Base-by-base conservation (phyloP, 2,888 invertebrate species). In the Caenorhabditis panamensis region DNA sequence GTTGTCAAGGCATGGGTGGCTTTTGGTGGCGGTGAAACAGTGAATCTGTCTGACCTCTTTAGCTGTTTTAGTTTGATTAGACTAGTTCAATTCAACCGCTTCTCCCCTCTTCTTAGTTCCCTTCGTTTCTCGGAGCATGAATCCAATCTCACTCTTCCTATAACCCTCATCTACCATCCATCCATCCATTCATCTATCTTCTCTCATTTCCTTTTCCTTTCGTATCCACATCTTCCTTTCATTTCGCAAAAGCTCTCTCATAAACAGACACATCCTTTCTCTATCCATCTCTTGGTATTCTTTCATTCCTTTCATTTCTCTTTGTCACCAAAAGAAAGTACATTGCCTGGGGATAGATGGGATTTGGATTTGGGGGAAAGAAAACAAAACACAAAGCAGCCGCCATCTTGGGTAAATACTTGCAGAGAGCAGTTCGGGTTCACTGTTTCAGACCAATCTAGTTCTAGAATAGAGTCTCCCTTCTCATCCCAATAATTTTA, bases 21-120 rank as follows among this genome's bases (percentile, higher is more conserved):
- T 20, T 58, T 36, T 58, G 36, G 37, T 37, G 59, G 36, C 59
- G 59, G 36, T 61, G 69, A 62, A 62, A 71, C 71, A 54, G 71
- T 71, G 71, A 71, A 71, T 59, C 62, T 59, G 71, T 67, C 56
- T 37, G 49, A 11, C 13, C 5, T 3, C 41, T 41, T 5, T 41
- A 9, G 8, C 41, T 41, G 41, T 41, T 37, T 47, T 24, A 47
- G 24, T 28, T 26, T n/a, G 2, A 41, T 41, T 49, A n/a, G n/a
- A n/a, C n/a, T 41, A 5, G 41, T 41, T 41, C 41, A 41, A 13
- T 41, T 31, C 41, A 41, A 9, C 41, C 13, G 13, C 16, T 3
- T 5, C 13, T 9, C 5, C 41, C 49, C 20, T 49, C 18, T 49
- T 4, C 3, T 8, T 49, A 20, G 2, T 16, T 49, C 49, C 18